Base-by-base conservation (phyloP, 2,888 invertebrate species). In the Epinotia demarniana region DNA sequence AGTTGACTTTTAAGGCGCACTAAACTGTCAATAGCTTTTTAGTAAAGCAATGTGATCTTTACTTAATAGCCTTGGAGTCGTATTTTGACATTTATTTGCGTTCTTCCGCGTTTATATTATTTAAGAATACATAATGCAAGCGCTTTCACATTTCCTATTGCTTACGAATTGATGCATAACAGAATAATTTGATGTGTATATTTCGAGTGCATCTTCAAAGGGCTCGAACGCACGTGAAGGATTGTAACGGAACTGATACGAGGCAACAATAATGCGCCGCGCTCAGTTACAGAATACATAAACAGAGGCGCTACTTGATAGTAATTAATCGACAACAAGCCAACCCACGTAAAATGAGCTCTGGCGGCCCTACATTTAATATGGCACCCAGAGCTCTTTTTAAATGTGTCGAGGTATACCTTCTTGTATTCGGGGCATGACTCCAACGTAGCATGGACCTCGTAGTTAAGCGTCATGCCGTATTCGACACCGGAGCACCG, bases 381-480 rank as follows among this genome's bases (percentile, higher is more conserved):
- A n/a, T n/a, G n/a, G n/a, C n/a, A n/a, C n/a, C n/a, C n/a, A n/a
- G n/a, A n/a, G n/a, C n/a, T n/a, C n/a, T n/a, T n/a, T n/a, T n/a
- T n/a, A n/a, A n/a, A n/a, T n/a, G n/a, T n/a, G n/a, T n/a, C n/a
- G n/a, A n/a, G n/a, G n/a, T n/a, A n/a, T 82, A 95, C 88, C 86
- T 90, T 90, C 75, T 92, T 92, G 86, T 92, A 94, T 77, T 89
- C 89, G 18, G 95, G 95, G 89, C 95, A 95, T 64, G 95, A 89
- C 23, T 92, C 93, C 67, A 96, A 88, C 3, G 95, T 95, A 18
- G 97, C 85, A 81, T 95, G 95, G 27, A 96, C 95, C 81, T 94
- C 95, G 85, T 96, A 97, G 78, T 95, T 94, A 53, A 96, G 94
- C 27, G 95, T 94, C 85, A 95, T 93, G 69, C 96, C 96, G 80